These are phyloP conservation scores for Camponotus vicinus DNA, from an alignment of 1,140 invertebrate species.

Conservation along the genomic window DNA sequence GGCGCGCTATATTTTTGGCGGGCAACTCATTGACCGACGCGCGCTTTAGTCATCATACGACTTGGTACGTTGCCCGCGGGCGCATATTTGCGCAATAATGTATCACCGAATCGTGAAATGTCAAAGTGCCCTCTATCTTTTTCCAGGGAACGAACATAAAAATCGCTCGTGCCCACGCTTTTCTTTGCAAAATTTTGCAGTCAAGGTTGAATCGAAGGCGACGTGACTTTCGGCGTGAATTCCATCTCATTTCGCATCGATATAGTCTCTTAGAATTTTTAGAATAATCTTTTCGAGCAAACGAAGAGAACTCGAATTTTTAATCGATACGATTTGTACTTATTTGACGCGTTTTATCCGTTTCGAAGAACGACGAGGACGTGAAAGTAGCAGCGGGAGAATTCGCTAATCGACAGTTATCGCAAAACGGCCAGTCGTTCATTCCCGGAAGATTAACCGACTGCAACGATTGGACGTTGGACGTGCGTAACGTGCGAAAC, in stretches of 20 bases:
- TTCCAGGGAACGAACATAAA: background rate
- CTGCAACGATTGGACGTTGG: constrained; percentile 59
- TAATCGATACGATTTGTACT: background rate
- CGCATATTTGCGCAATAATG: constrained; percentile 60
- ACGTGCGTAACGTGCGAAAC: constrained; percentile 67
- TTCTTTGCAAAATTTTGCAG: constrained; percentile 36
- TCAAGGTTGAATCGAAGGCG: constrained; percentile 24
- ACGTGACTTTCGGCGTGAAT: background rate
- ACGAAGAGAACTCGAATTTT: background rate
- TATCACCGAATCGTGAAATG: constrained; percentile 65
- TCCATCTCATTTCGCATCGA: background rate
- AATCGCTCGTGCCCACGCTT: constrained; percentile 7
- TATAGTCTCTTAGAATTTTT: constrained; percentile 1
- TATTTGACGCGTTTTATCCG: background rate
- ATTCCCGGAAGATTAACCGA: constrained; percentile 71
- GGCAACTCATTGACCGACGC: constrained; percentile 44
- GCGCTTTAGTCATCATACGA: constrained; percentile 31
- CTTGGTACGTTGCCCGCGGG: constrained; percentile 35
- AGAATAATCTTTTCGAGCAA: background rate
- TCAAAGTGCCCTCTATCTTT: constrained; percentile 50
- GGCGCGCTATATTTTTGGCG: constrained; percentile 46
- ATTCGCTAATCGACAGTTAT: background rate
- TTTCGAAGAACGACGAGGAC: background rate
- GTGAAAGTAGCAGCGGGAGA: background rate
- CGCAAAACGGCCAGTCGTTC: constrained; percentile 44